Conservation (phyloP, 2,888 invertebrate species). For the Amiota minor region DNA sequence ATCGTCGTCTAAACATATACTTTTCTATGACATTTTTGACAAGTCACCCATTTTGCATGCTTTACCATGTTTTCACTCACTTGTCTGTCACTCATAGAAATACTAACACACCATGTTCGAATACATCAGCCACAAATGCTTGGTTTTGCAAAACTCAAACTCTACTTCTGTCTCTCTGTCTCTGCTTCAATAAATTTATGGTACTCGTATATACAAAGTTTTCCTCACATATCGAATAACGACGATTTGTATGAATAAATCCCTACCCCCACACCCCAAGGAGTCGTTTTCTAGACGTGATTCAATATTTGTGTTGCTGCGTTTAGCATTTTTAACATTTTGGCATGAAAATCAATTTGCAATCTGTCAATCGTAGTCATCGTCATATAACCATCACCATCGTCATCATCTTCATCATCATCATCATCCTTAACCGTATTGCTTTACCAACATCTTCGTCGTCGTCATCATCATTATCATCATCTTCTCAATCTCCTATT, state of each 20-base stretch:
- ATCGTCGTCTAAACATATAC: slow-evolving; percentile 22
- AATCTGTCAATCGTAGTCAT: slow-evolving; percentile 63
- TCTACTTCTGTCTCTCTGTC: not conserved
- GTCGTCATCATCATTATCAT: slow-evolving; percentile 35
- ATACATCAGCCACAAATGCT: slow-evolving; percentile 12
- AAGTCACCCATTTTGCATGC: slow-evolving; percentile 50
- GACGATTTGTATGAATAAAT: not conserved
- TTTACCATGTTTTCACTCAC: slow-evolving; percentile 31
- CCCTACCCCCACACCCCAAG: not conserved
- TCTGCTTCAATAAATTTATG: no score
- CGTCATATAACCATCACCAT: slow-evolving; percentile 36
- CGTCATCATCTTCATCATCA: not conserved
- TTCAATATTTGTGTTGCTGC: not conserved
- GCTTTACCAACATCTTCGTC: slow-evolving; percentile 19
- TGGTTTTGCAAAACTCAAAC: not conserved
- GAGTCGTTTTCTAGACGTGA: not conserved
- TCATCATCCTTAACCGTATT: not conserved
- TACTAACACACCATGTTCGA: slow-evolving; percentile 6
- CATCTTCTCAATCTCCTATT: not conserved
- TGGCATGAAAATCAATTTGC: slow-evolving; percentile 70
- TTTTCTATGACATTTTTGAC: slow-evolving; percentile 54
- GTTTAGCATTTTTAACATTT: slow-evolving; percentile 39
- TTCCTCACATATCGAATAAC: slow-evolving; percentile 9
- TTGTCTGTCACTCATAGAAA: slow-evolving; percentile 21
- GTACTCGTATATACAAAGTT: not conserved